These are phyloP conservation scores for Acomys russatus DNA, from an alignment of 2,797 vertebrate genomes.

Conservation along the genomic window DNA sequence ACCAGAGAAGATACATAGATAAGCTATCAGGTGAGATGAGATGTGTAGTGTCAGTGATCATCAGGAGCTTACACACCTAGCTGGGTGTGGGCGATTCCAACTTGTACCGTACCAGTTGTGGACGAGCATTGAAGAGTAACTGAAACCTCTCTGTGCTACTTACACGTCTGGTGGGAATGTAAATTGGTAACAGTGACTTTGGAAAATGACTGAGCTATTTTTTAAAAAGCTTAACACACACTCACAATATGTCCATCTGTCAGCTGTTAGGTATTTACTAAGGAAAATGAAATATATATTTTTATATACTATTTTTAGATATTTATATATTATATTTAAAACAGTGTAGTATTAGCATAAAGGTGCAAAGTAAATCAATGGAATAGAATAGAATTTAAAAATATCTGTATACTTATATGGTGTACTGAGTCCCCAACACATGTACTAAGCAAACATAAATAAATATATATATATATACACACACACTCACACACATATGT, in stretches of 20 bases:
- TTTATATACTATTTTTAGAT: not conserved
- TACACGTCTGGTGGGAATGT: not conserved
- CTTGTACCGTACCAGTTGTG: not conserved
- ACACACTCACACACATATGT: not conserved
- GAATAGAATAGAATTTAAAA: not conserved
- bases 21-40: not conserved
- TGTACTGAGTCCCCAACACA: not conserved
- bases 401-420: not conserved
- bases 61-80: not conserved
- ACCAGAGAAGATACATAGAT: conserved; percentile 7
- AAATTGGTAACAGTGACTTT: not conserved
- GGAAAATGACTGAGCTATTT: not conserved
- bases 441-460: not conserved
- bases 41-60: not conserved
- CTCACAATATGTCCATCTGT: not conserved
- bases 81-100: not conserved
- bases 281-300: not conserved
- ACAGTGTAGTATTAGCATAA: not conserved
- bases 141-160: too few species aligned
- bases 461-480: not conserved
- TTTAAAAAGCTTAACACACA: not conserved
- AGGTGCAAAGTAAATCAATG: not conserved
- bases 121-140: not conserved
- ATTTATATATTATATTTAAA: not conserved
- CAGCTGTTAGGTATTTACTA: not conserved